A percentile compares a stretch with the other conserved stretches of the same genome.
phyloP scores from a whole-genome alignment of 2,797 vertebrate genomes.

The Onychomys leucogaster region DNA sequence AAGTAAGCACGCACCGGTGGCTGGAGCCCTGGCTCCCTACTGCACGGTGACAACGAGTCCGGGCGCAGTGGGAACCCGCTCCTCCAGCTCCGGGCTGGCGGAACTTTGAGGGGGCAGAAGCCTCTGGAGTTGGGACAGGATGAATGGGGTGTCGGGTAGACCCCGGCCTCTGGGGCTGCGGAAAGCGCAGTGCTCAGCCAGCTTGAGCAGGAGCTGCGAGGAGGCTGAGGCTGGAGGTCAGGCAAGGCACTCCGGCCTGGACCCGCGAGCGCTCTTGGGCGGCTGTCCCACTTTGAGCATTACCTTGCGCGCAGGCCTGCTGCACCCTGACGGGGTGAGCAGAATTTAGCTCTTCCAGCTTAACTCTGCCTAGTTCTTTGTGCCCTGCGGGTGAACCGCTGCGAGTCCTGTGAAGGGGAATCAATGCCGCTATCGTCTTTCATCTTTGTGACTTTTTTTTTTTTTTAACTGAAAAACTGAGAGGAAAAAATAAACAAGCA shows the following conservation, averaged over 20 bases:
- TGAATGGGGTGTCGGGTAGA: background rate
- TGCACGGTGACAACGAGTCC: too few relatives aligned
- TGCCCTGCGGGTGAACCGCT: slow-evolving; percentile 62
- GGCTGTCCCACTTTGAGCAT: background rate
- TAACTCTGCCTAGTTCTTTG: slow-evolving; percentile 63
- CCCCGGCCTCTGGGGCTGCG: fast-evolving
- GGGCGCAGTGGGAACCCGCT: background rate
- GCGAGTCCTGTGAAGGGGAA: slow-evolving; percentile 58
- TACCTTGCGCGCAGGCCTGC: background rate
- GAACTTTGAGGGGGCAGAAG: background rate
- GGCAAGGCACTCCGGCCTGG: background rate
- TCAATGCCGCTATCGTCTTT: slow-evolving; percentile 48
- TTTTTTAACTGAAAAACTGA: slow-evolving; percentile 41
- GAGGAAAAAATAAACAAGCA: background rate
- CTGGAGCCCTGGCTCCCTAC: slow-evolving; percentile 16
- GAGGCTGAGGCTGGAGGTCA: background rate
- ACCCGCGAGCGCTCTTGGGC: background rate
- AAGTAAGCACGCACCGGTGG: slow-evolving; percentile 79
- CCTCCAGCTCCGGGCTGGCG: background rate
- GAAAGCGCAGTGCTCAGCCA: background rate
- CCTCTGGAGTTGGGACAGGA: background rate
- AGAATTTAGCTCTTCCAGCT: slow-evolving; percentile 10
- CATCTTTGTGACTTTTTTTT: slow-evolving; percentile 55
- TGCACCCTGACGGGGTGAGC: background rate
- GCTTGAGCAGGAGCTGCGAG: background rate